Evolutionary conservation across 2,113 vertebrate genomes (phyloP).

Genomic region (Sinosuthora webbiana): DNA sequence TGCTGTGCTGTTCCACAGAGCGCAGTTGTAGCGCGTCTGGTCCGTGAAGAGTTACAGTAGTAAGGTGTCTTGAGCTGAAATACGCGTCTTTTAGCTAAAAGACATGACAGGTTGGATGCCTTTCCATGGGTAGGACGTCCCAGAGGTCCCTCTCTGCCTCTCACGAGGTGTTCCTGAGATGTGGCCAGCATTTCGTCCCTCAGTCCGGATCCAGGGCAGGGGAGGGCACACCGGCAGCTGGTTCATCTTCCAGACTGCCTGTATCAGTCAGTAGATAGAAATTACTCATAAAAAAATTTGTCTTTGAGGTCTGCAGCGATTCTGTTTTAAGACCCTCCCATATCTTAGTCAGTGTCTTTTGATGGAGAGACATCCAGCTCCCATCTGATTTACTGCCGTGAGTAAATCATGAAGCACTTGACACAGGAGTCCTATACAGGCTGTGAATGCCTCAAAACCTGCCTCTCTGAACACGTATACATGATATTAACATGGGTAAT

Average conservation of each 20-base stretch:
- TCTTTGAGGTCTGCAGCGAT: neutral
- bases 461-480: accelerated
- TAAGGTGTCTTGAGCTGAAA: neutral
- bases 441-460: neutral
- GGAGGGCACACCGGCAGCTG: accelerated
- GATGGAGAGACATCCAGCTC: neutral
- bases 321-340: neutral
- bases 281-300: neutral
- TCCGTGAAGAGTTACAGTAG: accelerated
- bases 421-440: accelerated
- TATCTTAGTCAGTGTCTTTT: neutral
- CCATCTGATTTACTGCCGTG: neutral
- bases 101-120: accelerated
- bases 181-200: neutral
- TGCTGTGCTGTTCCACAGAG: accelerated
- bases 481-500: accelerated
- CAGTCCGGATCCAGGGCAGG: neutral
- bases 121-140: too few species aligned
- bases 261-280: too few species aligned
- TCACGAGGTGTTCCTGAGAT: neutral
- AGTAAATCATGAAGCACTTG: neutral
- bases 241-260: too few species aligned
- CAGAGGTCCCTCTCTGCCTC: neutral
- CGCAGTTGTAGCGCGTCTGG: accelerated
- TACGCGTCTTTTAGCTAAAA: accelerated